Conservation (phyloP, 2,113 vertebrate genomes). For the Crotophaga sulcirostris region DNA sequence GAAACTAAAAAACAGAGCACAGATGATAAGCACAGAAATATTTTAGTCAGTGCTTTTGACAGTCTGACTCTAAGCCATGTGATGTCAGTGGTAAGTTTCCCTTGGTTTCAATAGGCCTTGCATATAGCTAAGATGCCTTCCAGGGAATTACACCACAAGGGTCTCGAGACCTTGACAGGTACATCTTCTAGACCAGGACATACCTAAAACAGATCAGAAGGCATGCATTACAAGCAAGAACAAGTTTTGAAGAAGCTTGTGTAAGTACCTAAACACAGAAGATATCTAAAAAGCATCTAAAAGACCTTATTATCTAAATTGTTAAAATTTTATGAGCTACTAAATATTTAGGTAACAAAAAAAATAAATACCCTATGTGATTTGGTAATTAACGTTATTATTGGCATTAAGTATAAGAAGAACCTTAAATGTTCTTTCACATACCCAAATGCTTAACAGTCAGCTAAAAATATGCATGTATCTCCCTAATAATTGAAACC, state of each 20-base stretch:
- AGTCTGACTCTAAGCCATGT: background rate
- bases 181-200: background rate
- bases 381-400: background rate
- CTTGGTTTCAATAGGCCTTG: background rate
- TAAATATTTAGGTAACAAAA: background rate
- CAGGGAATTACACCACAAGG: background rate
- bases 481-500: background rate
- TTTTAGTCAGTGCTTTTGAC: background rate
- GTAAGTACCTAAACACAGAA: background rate
- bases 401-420: background rate
- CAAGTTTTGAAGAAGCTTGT: background rate
- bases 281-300: background rate
- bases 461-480: background rate
- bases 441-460: background rate
- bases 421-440: background rate
- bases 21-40: background rate
- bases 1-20: background rate
- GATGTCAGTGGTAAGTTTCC: background rate
- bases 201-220: background rate
- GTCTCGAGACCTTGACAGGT: background rate
- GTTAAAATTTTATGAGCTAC: background rate
- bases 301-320: background rate
- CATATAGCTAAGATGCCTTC: background rate
- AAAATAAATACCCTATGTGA: background rate
- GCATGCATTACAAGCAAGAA: background rate